Base-by-base conservation (phyloP, 2,797 vertebrate species). In the Phalanger gymnotis region DNA sequence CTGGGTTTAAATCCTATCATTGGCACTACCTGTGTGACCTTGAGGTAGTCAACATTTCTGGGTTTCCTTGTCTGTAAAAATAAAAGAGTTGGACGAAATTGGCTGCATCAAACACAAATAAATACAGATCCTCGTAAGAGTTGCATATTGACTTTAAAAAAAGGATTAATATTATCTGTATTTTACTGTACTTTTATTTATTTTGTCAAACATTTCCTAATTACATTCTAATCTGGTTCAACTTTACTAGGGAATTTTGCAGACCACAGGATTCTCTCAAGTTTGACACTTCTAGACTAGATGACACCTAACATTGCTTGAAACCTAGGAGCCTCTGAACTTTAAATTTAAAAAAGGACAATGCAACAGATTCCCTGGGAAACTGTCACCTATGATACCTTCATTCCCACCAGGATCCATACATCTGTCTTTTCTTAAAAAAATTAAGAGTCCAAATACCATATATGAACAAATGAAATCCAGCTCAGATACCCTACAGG, bases 381-480 rank as follows among this genome's bases (percentile, higher is more conserved):
- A 90, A 94, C 28, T 92, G 93, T 94, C 58, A 93, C 89, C 61
- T 95, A 94, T 66, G 0, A 61, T 54, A 90, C 2, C 34, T 96
- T 93, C 55, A 81, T 95, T 94, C 95, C 40, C 22, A 51, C 22
- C 25, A 51, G 22, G 25, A 87, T 51, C 31, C 56, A 94, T 91
- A 52, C 2, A 91, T 30, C 94, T 97, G 92, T 95, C 61, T 93
- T 96, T 94, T 96, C 94, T 53, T 95, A 96, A 91, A 87, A 97
- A 94, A 27, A 93, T 94, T 96, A 90, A 94, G 91, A 95, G 55
- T 94, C 94, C 66, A 93, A 47, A 55, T 51, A 56, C 55, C 52
- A 94, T 87, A 57, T 55, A 52, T 54, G 34, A 52, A 47, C n/a
- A 16, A 25, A 27, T 51, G 40, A 81, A 90, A 94, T 91, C 56